These are phyloP conservation scores for Muscicapa adusta DNA, from an alignment of 2,113 vertebrate species.

Conservation along the genomic window DNA sequence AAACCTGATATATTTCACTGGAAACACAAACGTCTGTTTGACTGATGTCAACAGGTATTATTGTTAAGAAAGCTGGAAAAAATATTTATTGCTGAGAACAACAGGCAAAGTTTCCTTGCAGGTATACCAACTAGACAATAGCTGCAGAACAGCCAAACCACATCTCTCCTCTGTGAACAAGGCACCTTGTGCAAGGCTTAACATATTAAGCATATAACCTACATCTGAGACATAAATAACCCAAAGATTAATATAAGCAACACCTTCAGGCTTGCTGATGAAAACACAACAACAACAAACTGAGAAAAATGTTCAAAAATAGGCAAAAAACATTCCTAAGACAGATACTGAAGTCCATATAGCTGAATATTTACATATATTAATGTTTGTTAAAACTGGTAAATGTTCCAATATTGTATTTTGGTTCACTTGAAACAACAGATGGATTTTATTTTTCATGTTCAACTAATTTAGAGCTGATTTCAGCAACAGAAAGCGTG, in stretches of 20 bases:
- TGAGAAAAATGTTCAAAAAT: background rate
- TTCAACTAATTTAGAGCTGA: background rate
- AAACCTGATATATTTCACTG: background rate
- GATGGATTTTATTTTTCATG: background rate
- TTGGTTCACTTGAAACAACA: background rate
- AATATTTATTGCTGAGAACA: background rate
- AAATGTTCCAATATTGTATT: background rate
- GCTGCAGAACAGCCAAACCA: background rate
- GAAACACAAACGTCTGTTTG: background rate
- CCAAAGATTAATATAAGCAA: background rate
- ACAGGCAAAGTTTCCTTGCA: background rate
- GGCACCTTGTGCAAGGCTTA: background rate
- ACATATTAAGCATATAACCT: background rate
- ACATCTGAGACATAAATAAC: background rate
- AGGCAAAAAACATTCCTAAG: background rate
- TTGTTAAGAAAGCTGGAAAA: background rate
- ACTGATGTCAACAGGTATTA: background rate
- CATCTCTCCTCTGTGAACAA: background rate
- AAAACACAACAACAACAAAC: background rate
- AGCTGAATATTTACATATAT: background rate
- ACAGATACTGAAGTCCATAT: background rate
- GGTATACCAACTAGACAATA: background rate
- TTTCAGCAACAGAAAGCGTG: background rate
- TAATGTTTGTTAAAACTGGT: background rate
- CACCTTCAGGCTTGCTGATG: background rate